Evolutionary conservation across 2,797 vertebrate genomes (phyloP).

Genomic region (Artibeus lituratus): DNA sequence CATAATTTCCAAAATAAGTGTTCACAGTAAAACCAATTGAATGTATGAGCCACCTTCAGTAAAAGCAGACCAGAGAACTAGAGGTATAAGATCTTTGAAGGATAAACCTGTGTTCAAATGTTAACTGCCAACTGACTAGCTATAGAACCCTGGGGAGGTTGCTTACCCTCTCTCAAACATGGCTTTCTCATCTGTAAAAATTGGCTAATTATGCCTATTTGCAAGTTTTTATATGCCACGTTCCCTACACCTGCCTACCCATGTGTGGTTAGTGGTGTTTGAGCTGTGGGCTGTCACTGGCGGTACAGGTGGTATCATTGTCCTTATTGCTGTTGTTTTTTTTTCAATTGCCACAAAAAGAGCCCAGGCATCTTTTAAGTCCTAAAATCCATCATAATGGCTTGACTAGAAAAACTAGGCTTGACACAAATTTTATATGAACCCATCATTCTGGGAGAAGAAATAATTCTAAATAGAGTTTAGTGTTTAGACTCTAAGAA

Average conservation of each 20-base stretch:
- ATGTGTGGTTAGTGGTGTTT: not conserved
- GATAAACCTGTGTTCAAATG: not conserved
- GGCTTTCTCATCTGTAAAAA: not conserved
- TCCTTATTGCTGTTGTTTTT: not conserved
- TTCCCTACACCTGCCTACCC: accelerated
- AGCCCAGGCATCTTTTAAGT: not conserved
- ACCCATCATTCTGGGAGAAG: not conserved
- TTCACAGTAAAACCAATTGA: not conserved
- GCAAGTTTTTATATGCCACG: not conserved
- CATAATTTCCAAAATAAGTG: not conserved
- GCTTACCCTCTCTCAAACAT: not conserved
- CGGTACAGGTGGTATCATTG: not conserved
- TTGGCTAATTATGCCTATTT: not conserved
- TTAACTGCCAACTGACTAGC: not conserved
- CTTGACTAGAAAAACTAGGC: not conserved
- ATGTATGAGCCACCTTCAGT: not conserved
- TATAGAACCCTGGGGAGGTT: not conserved
- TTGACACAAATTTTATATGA: not conserved
- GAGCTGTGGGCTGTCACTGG: not conserved
- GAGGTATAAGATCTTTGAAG: not conserved
- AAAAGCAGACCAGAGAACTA: not conserved
- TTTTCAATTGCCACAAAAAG: not conserved
- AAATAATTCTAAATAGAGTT: not conserved
- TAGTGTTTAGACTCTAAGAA: not conserved
- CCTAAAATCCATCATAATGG: not conserved